phyloP scores from a whole-genome alignment of 2,113 vertebrate species.

The Psophia crepitans region DNA sequence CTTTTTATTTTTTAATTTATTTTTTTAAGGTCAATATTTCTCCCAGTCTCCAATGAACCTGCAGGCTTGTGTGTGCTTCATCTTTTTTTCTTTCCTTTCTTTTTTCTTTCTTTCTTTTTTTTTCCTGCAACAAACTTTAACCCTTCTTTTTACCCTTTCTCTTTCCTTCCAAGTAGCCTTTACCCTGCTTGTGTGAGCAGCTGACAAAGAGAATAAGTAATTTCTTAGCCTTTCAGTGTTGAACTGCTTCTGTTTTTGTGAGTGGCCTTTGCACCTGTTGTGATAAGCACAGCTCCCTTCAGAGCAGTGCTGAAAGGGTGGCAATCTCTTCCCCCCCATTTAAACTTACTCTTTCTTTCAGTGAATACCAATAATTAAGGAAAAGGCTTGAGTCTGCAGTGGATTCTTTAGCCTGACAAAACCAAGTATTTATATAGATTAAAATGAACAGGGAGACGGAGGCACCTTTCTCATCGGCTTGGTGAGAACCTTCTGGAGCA shows the following conservation, averaged over 20 bases:
- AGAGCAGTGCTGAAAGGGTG: conserved; percentile 65
- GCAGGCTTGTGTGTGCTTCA: fast-evolving
- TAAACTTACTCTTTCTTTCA: conserved; percentile 60
- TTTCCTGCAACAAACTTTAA: neutral
- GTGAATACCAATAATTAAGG: conserved; percentile 69
- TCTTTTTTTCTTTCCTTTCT: neutral
- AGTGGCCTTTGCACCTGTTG: conserved; percentile 76
- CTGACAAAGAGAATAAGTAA: conserved; percentile 77
- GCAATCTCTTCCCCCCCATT: neutral
- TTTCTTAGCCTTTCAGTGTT: conserved; percentile 74
- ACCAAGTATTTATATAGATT: neutral
- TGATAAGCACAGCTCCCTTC: conserved; percentile 69
- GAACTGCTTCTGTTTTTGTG: conserved; percentile 69
- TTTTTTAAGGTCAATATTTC: neutral
- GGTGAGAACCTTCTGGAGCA: neutral
- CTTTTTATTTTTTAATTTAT: neutral
- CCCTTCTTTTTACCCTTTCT: conserved; percentile 25
- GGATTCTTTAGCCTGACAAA: conserved; percentile 49
- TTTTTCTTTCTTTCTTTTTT: neutral
- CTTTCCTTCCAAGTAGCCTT: conserved; percentile 68
- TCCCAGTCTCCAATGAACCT: neutral
- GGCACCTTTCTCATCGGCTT: neutral
- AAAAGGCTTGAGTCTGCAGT: neutral
- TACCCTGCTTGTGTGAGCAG: conserved; percentile 62
- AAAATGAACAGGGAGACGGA: neutral